Evolutionary conservation across 2,888 invertebrate species (phyloP), one percentile per base, ranked within the genome.

Genomic region (Sceliomorpha sp.): DNA sequence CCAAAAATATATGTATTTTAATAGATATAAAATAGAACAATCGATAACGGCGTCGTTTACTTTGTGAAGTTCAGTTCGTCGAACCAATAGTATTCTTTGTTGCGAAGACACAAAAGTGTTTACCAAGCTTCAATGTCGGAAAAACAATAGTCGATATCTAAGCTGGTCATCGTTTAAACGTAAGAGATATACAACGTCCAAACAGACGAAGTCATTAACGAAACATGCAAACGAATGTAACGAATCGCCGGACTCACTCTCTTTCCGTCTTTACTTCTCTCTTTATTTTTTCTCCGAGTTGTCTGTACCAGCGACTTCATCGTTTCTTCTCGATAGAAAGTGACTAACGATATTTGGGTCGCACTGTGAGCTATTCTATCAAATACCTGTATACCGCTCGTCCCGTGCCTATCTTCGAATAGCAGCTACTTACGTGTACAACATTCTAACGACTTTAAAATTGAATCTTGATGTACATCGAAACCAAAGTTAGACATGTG

Each of bases 291-390:
- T 24, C 17, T n/a, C 2, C 20, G 20, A 20, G 31, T 40, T 39
- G 47, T 13, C 34, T 69, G 66, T 37, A 58, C 50, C 50, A 37
- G 13, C 39, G 53, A 55, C 68, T 60, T 74, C 62, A 55, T 63
- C 68, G 47, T 39, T 24, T 50, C 39, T 40, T 39, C 64, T 42
- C 66, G 70, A 74, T 77, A 78, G 78, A 79, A 79, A 79, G 79
- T 79, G 73, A 76, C 64, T 73, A 55, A 20, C 37, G 71, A 75
- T 74, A 79, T 79, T 79, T 74, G 67, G 79, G 78, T 78, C 77
- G 72, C 27, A 39, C 26, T 26, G 34, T 13, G 48, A 48, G 26
- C 55, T 31, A 44, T 56, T 56, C 64, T n/a, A 40, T 50, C 37
- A 36, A 42, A 50, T 40, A 20, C 20, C 14, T 26, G 27, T 39